Percentiles rank a stretch among this genome's conserved stretches.
phyloP scores from a whole-genome alignment of 35 echinoderm and acorn worm genomes.

The Acanthaster planci region DNA sequence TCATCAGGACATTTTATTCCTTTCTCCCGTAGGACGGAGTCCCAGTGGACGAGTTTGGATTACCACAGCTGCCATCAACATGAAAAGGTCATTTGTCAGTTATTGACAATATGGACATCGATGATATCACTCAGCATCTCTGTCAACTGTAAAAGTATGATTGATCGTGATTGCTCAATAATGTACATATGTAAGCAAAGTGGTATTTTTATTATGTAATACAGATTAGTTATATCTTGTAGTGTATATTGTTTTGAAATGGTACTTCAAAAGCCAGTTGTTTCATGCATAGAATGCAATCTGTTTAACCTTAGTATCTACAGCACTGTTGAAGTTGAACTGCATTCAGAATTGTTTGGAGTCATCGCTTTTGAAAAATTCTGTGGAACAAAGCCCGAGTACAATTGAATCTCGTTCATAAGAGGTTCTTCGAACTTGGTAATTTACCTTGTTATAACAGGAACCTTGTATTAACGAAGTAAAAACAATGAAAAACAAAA shows the following conservation, averaged over 20 bases:
- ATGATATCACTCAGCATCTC: background rate
- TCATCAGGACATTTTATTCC: no score
- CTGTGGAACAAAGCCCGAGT: no score
- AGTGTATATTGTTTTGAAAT: constrained; percentile 7
- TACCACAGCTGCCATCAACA: constrained; percentile 91
- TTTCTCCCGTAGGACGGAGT: constrained; percentile 70
- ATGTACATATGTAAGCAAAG: constrained; percentile 1
- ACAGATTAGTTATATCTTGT: background rate
- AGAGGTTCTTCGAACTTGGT: no score
- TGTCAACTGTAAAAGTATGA: background rate
- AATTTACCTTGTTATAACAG: no score
- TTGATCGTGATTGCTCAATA: background rate
- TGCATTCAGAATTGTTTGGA: no score
- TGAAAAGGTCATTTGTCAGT: constrained; percentile 42
- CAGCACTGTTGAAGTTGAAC: no score
- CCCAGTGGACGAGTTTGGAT: constrained; percentile 96
- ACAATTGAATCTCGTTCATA: no score
- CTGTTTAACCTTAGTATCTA: no score
- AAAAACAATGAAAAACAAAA: no score
- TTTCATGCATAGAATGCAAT: background rate
- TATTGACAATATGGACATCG: background rate
- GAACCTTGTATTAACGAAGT: no score
- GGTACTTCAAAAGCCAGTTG: background rate
- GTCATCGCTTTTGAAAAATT: no score
- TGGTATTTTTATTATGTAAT: background rate